Conservation (phyloP, 2,888 invertebrate species). For the Caprella mutica region DNA sequence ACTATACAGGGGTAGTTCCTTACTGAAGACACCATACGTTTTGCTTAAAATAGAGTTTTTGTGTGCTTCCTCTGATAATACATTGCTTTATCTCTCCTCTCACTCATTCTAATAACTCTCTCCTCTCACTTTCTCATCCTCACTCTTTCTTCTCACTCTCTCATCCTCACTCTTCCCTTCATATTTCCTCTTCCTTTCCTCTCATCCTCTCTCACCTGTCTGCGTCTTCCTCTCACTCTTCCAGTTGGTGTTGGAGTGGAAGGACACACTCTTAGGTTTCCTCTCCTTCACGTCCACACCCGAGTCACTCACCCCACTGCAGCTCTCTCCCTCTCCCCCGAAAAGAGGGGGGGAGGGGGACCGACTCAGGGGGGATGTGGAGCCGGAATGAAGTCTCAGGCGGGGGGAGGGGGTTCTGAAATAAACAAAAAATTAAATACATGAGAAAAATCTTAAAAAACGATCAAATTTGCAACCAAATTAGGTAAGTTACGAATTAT, state of each 20-base stretch:
- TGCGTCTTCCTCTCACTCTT: slow-evolving; percentile 45
- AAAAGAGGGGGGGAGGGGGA: slow-evolving; percentile 16
- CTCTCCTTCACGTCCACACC: slow-evolving; percentile 14
- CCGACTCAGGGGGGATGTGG: slow-evolving; percentile 22
- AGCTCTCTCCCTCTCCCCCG: neutral
- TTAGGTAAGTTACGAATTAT: no score
- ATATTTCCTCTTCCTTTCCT: neutral
- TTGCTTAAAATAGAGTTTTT: no score
- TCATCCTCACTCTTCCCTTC: neutral
- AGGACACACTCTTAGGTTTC: slow-evolving; percentile 38
- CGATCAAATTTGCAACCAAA: no score
- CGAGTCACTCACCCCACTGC: slow-evolving; percentile 1
- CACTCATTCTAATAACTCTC: neutral
- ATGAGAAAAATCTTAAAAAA: no score
- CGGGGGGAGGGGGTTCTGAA: slow-evolving; percentile 28
- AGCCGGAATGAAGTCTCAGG: slow-evolving; percentile 24
- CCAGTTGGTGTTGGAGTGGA: slow-evolving; percentile 39
- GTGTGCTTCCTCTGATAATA: no score
- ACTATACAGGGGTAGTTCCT: no score
- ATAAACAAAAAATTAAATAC: no score
- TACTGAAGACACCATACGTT: no score
- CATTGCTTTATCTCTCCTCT: no score
- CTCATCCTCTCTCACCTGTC: slow-evolving; percentile 43
- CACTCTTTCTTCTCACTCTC: neutral
- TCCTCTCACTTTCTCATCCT: neutral